These are phyloP conservation scores for Tenthredo mesomela DNA, from an alignment of 2,888 invertebrate species.

Conservation along the genomic window DNA sequence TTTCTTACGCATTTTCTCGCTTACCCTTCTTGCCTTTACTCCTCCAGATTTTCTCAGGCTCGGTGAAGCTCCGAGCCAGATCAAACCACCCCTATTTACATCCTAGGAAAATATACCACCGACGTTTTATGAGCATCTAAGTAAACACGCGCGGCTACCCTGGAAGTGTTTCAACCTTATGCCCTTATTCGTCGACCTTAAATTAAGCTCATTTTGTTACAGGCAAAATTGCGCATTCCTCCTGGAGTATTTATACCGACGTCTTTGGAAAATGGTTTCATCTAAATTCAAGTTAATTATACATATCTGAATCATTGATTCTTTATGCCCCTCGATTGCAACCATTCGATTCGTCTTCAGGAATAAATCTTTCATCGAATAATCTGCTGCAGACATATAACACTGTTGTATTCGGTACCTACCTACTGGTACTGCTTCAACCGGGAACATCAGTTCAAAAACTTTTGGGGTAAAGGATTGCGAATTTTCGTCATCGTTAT, in stretches of 20 bases:
- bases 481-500: not conserved
- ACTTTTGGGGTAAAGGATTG: not conserved
- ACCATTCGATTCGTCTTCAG: not conserved
- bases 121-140: constrained; percentile 46
- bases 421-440: not conserved
- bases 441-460: not conserved
- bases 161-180: not conserved
- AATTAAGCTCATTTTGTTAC: constrained; percentile 8
- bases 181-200: constrained; percentile 1
- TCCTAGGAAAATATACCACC: constrained; percentile 37
- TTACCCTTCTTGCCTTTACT: constrained; percentile 25
- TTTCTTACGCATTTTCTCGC: not conserved
- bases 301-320: not conserved
- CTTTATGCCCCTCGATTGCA: not conserved
- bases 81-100: constrained; percentile 35
- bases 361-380: not conserved
- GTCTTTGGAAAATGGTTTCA: not conserved
- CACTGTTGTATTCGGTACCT: not conserved
- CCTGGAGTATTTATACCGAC: not conserved
- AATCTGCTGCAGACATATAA: not conserved
- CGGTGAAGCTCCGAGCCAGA: constrained; percentile 6
- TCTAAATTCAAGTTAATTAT: not conserved
- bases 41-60: constrained; percentile 29
- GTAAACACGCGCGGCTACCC: constrained; percentile 34
- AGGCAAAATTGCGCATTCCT: not conserved